A percentile compares a stretch with the other conserved stretches of the same genome.
These are phyloP conservation scores for Torymus tubicola DNA, from an alignment of 2,888 invertebrate species.

Conservation along the genomic window DNA sequence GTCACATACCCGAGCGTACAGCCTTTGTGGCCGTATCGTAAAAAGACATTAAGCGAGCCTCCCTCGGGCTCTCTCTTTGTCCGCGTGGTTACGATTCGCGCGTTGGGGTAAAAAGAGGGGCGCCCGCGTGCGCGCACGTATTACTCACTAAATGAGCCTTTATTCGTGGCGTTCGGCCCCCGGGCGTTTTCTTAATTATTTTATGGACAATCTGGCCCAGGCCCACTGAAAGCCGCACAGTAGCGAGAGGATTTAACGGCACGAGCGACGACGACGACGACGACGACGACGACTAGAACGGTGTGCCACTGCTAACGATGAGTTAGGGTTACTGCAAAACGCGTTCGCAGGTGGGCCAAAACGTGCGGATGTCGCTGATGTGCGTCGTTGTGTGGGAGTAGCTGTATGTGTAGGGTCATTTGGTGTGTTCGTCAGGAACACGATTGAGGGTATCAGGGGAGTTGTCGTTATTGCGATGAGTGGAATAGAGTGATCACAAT, in stretches of 20 bases:
- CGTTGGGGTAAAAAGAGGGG: constrained; percentile 6
- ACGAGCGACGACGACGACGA: no score
- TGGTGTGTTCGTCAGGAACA: no score
- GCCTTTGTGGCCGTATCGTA: constrained; percentile 33
- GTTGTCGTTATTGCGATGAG: no score
- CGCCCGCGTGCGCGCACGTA: no score
- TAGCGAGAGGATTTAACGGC: constrained; percentile 35
- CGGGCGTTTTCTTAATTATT: constrained; percentile 66
- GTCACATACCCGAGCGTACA: not conserved
- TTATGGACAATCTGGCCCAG: constrained; percentile 63
- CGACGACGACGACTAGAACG: constrained; percentile 22
- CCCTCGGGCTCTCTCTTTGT: constrained; percentile 5
- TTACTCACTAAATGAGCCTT: constrained; percentile 38
- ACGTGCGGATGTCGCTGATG: no score
- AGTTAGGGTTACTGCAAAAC: constrained; percentile 62
- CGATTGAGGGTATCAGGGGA: no score
- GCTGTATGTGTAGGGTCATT: no score
- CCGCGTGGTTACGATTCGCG: not conserved
- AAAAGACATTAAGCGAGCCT: constrained; percentile 31
- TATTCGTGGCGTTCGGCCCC: constrained; percentile 16
- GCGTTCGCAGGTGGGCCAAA: no score
- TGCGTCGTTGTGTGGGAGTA: no score
- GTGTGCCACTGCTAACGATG: constrained; percentile 59
- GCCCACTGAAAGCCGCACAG: constrained; percentile 26
- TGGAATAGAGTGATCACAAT: no score